These are phyloP conservation scores for Maccullochella peelii DNA, from an alignment of 2,113 vertebrate species.

Conservation along the genomic window DNA sequence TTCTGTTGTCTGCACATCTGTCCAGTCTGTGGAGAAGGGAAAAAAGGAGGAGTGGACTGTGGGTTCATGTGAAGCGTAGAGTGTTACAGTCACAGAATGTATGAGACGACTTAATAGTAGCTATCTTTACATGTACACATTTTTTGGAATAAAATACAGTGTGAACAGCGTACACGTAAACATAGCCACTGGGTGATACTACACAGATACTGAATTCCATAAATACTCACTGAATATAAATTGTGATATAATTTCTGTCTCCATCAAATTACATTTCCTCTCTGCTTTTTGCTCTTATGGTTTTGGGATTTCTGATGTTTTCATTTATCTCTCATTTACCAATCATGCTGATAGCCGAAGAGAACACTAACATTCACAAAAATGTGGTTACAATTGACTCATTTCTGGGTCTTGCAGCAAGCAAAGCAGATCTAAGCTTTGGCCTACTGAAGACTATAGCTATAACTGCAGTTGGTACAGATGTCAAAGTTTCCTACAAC, in stretches of 20 bases:
- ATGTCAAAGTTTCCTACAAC: background rate
- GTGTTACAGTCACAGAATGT: slow-evolving; percentile 27
- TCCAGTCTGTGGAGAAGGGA: background rate
- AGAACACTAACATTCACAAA: background rate
- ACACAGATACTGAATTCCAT: slow-evolving; percentile 5
- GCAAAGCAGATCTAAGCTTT: background rate
- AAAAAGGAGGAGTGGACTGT: too few relatives aligned
- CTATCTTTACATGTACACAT: slow-evolving; percentile 32
- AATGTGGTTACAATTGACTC: too few relatives aligned
- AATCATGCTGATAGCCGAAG: background rate
- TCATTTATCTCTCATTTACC: background rate
- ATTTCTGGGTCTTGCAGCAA: background rate
- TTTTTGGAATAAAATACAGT: background rate
- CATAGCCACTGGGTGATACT: background rate
- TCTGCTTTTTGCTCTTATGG: background rate
- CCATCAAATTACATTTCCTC: background rate
- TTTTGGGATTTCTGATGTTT: background rate
- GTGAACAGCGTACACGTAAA: slow-evolving; percentile 8
- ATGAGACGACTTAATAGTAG: background rate
- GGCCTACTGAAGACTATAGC: background rate
- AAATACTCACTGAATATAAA: background rate
- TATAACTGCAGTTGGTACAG: background rate
- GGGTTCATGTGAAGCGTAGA: background rate
- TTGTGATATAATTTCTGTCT: background rate
- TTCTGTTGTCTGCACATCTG: slow-evolving; percentile 1